Base-by-base conservation (phyloP, 2,797 vertebrate species). In the Vultur gryphus region DNA sequence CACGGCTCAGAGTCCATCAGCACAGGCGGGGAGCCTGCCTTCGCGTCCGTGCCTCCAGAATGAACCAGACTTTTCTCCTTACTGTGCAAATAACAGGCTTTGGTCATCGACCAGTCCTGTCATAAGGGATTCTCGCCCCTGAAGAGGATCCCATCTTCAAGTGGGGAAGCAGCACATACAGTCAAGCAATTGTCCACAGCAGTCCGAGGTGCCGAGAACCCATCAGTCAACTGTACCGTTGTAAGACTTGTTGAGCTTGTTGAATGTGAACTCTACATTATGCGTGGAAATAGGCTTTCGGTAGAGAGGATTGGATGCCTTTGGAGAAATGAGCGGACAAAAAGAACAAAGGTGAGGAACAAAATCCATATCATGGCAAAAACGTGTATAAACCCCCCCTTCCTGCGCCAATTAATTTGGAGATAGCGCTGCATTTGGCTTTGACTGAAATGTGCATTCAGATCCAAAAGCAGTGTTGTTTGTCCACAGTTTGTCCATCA, bases 231-330 rank as follows among this genome's bases (percentile, higher is more conserved):
- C 93, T 8, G 98, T 98, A 89, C 99, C 99, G 0, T 99, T 99
- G 98, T 98, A 99, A 82, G 99, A 98, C 97, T 98, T 99, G 95
- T 98, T 98, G 82, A 98, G 98, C 98, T 99, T 98, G 98, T 97
- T 98, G 97, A 99, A 99, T 4, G 99, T 98, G 13, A 99, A 99
- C 67, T 99, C 99, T 58, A 99, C 97, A 0, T 98, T 98, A 84
- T 99, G 98, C 1, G 98, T 99, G 35, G 99, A 98, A 97, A 99
- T 98, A 5, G 99, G 98, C 96, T 99, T 99, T 97, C 99, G 99
- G 98, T 99, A 99, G 91, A 99, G 98, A 62, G 99, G 99, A 95
- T 99, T 99, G 94, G 99, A 99, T 48, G 99, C 99, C 99, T 99
- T 96, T 12, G 72, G 90, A 85, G 67, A 94, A 82, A 91, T 35